A percentile compares a stretch with the other conserved stretches of the same genome.
phyloP scores from a whole-genome alignment of 2,113 vertebrate species.

The Etheostoma spectabile region DNA sequence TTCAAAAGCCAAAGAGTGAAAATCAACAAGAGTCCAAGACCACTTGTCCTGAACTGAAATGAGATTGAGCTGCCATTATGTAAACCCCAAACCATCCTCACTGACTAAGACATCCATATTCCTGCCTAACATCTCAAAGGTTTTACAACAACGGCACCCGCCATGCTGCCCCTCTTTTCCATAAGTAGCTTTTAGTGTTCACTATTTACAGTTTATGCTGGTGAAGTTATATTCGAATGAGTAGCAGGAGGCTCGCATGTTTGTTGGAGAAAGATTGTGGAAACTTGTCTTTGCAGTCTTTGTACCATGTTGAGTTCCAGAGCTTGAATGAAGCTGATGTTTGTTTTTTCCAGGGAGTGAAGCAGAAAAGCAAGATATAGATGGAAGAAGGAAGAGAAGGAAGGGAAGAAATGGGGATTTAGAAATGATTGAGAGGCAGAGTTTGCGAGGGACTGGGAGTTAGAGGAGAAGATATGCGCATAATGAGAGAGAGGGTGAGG shows the following conservation, averaged over 20 bases:
- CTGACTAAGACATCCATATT: constrained; percentile 52
- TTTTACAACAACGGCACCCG: constrained; percentile 40
- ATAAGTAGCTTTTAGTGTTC: constrained; percentile 63
- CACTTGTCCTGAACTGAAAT: constrained; percentile 57
- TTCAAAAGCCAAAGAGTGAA: constrained; percentile 42
- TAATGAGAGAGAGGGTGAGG: constrained; percentile 65
- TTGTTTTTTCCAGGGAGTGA: constrained; percentile 36
- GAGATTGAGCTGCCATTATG: constrained; percentile 67
- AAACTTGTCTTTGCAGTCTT: constrained; percentile 66
- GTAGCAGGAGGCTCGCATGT: constrained; percentile 38
- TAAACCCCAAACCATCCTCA: constrained; percentile 64
- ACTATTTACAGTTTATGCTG: constrained; percentile 52
- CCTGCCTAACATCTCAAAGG: constrained; percentile 46
- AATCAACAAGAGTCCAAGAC: constrained; percentile 39
- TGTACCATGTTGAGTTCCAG: constrained; percentile 45
- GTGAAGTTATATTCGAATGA: constrained; percentile 66
- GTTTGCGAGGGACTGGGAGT: constrained; percentile 42
- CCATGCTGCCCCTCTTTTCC: constrained; percentile 40
- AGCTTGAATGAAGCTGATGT: constrained; percentile 46
- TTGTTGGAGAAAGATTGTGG: constrained; percentile 47
- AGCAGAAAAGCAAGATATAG: constrained; percentile 38
- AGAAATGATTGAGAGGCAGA: constrained; percentile 67
- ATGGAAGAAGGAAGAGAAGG: constrained; percentile 37
- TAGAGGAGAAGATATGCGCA: constrained; percentile 49
- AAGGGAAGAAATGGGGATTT: constrained; percentile 30